phyloP scores from a whole-genome alignment of 2,888 invertebrate genomes.

The Colletes collaris region DNA sequence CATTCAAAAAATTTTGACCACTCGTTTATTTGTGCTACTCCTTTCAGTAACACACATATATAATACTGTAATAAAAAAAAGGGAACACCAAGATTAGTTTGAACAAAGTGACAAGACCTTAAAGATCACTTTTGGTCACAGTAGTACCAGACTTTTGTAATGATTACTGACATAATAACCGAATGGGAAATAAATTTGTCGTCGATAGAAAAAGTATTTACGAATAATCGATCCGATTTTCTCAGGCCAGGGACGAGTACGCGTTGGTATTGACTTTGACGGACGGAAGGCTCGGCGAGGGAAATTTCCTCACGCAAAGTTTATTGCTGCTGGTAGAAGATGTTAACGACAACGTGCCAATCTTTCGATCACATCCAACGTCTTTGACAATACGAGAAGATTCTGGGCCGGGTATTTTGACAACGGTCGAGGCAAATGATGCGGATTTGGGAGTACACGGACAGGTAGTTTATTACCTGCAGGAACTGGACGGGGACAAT shows the following conservation, averaged over 20 bases:
- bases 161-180: too few relatives aligned
- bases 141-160: too few relatives aligned
- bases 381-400: conserved; percentile 92
- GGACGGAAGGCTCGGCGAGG: conserved; percentile 93
- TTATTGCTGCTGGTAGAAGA: conserved; percentile 94
- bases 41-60: too few relatives aligned
- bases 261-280: conserved; percentile 94
- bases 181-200: too few relatives aligned
- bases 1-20: too few relatives aligned
- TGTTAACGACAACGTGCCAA: conserved; percentile 95
- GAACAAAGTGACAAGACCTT: too few relatives aligned
- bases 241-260: conserved; percentile 93
- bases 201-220: too few relatives aligned
- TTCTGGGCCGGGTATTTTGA: conserved; percentile 89
- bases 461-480: conserved; percentile 94
- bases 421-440: conserved; percentile 94
- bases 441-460: conserved; percentile 96
- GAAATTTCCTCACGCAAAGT: conserved; percentile 95
- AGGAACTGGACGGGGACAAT: conserved; percentile 91
- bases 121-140: too few relatives aligned
- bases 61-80: too few relatives aligned
- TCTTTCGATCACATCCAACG: conserved; percentile 93
- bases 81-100: too few relatives aligned
- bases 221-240: not conserved
- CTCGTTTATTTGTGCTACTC: too few relatives aligned